phyloP scores from a whole-genome alignment of 2,113 vertebrate species.

The Uropsilus gracilis region DNA sequence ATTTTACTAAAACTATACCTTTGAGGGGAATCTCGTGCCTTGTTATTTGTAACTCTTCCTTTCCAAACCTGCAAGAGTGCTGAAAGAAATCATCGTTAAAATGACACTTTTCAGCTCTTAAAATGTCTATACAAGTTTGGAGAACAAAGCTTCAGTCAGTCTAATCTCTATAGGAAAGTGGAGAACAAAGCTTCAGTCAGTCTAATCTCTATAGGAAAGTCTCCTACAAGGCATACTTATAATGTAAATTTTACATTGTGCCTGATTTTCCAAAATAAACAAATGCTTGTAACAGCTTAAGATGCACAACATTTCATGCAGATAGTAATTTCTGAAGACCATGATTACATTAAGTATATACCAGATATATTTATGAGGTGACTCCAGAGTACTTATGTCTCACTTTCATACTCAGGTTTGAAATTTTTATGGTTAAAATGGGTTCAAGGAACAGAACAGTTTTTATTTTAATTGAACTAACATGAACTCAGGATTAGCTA shows the following conservation, averaged over 20 bases:
- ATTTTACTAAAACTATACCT: slow-evolving; percentile 42
- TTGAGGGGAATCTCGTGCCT: background rate
- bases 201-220: background rate
- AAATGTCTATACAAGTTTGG: background rate
- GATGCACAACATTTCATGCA: background rate
- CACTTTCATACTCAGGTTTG: background rate
- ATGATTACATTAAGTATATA: background rate
- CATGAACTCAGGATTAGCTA: background rate
- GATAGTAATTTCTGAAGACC: background rate
- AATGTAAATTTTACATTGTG: background rate
- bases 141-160: background rate
- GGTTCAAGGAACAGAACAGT: background rate
- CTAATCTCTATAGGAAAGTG: background rate
- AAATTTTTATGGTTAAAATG: background rate
- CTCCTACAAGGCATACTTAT: background rate
- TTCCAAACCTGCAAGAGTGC: slow-evolving; percentile 21
- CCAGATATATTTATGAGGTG: background rate
- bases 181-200: too few relatives aligned
- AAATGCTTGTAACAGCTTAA: background rate
- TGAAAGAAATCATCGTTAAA: slow-evolving; percentile 52
- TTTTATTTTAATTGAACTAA: background rate
- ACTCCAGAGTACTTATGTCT: background rate
- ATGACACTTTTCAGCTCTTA: slow-evolving; percentile 34
- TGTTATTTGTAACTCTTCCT: slow-evolving; percentile 44
- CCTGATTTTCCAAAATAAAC: background rate